Base-by-base conservation (phyloP, 2,113 vertebrate genomes). In the Chionodraco myersi region DNA sequence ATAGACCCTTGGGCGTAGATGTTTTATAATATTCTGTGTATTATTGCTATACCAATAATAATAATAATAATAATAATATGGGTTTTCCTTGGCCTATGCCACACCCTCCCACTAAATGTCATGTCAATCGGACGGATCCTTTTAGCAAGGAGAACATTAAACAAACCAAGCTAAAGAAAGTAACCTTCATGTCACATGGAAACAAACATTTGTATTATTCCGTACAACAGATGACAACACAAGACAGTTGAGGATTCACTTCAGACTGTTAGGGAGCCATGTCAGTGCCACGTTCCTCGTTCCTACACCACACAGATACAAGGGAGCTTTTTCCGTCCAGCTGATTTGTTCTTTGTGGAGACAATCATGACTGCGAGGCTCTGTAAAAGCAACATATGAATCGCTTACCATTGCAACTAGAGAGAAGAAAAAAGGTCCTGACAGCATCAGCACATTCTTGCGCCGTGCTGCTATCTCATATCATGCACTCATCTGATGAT, bases 371-470 rank as follows among this genome's bases (percentile, higher is more conserved):
- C 78, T 58, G 85, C 66, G 77, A 82, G 60, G 77, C 67, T 23
- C 63, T 30, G 70, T 48, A 52, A 82, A 78, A 80, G 84, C 84
- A 77, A 80, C 91, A 88, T 88, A 44, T 60, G 72, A 91, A 90
- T 84, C 64, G 68, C 83, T 90, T 86, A 79, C 81, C 34, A 21
- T 66, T 67, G 78, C 84, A 79, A 49, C 90, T 57, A 23, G 53
- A 54, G 77, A 76, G 81, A 80, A 56, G 54, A 75, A 49, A 85
- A 88, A 63, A 34, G 54, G 5, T 30, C 59, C 49, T 73, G 86
- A 85, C 81, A 84, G 76, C 85, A 87, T 92, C 90, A 84, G 90
- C 86, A 88, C 67, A 91, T 90, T 91, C 60, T 30, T 49, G 62
- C 71, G 52, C 75, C 41, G 26, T 12, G 77, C 79, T 76, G 80